A percentile compares a stretch with the other conserved stretches of the same genome.
phyloP scores from a whole-genome alignment of 2,113 vertebrate genomes.

The Sprattus sprattus region DNA sequence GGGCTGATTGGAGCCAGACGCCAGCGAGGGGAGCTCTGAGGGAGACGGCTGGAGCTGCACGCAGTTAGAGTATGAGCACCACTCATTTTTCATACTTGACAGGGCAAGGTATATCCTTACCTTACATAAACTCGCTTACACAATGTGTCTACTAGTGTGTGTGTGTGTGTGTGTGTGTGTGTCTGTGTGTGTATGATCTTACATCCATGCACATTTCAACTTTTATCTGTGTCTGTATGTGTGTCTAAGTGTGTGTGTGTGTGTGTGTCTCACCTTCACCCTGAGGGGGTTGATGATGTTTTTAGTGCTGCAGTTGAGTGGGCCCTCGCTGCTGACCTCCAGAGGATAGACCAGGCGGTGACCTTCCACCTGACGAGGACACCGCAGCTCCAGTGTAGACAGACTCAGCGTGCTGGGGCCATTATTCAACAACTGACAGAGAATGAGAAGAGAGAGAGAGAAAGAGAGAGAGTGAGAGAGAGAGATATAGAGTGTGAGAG shows the following conservation, averaged over 20 bases:
- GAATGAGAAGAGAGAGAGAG: slow-evolving; percentile 2
- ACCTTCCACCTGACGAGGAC: slow-evolving; percentile 66
- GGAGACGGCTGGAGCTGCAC: slow-evolving; percentile 55
- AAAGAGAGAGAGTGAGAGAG: neutral
- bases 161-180: neutral
- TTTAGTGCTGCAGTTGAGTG: slow-evolving; percentile 71
- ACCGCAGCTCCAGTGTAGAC: slow-evolving; percentile 68
- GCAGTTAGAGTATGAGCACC: neutral
- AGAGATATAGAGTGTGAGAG: neutral
- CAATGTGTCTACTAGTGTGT: neutral
- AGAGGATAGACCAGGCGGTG: slow-evolving; percentile 75
- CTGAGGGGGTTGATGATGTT: slow-evolving; percentile 67
- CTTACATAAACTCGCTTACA: neutral
- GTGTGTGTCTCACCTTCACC: slow-evolving; percentile 69
- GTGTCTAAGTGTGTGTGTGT: neutral
- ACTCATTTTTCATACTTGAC: slow-evolving; percentile 8
- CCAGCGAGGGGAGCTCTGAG: slow-evolving; percentile 30
- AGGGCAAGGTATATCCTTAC: neutral
- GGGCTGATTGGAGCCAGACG: slow-evolving; percentile 43
- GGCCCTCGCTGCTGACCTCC: slow-evolving; percentile 60
- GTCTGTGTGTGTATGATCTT: neutral
- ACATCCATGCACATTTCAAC: neutral
- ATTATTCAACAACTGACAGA: slow-evolving; percentile 72
- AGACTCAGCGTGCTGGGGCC: slow-evolving; percentile 79
- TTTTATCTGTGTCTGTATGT: neutral